A percentile compares a stretch with the other conserved stretches of the same genome.
phyloP scores from a whole-genome alignment of 2,113 vertebrate species.

The Synchiropus splendidus region DNA sequence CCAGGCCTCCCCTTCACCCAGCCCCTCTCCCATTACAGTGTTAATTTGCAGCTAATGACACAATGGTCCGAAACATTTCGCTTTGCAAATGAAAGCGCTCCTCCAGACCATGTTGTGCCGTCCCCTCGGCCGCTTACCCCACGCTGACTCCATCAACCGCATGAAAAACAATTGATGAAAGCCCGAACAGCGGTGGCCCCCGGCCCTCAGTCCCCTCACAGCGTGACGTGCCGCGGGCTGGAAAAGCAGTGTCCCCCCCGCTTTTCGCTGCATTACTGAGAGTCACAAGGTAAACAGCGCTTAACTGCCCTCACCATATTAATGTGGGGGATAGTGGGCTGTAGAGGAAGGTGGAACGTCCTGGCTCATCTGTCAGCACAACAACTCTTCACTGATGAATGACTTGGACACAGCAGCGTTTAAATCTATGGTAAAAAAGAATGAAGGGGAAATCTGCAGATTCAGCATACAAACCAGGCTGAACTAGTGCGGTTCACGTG shows the following conservation, averaged over 20 bases:
- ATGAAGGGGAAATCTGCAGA: neutral
- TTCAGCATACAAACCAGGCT: too few relatives aligned
- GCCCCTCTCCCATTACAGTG: constrained; percentile 25
- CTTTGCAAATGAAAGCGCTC: constrained; percentile 54
- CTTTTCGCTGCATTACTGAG: constrained; percentile 1
- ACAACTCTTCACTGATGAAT: too few relatives aligned
- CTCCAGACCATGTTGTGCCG: constrained; percentile 29
- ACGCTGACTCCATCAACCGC: constrained; percentile 53
- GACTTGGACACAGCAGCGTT: too few relatives aligned
- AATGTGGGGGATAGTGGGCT: neutral
- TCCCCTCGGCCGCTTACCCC: constrained; percentile 40
- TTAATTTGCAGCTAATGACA: constrained; percentile 21
- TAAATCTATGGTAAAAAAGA: too few relatives aligned
- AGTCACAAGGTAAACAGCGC: constrained; percentile 25
- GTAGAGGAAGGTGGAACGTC: too few relatives aligned
- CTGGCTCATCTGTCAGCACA: too few relatives aligned
- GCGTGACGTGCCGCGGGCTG: constrained; percentile 29
- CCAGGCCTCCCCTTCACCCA: constrained; percentile 2
- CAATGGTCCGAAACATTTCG: constrained; percentile 38
- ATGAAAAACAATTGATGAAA: constrained; percentile 56
- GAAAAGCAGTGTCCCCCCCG: constrained; percentile 17
- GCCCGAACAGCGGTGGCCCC: constrained; percentile 9
- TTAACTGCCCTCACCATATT: neutral
- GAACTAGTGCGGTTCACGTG: too few relatives aligned
- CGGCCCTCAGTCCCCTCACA: constrained; percentile 27